Conservation (phyloP, 2,113 vertebrate genomes). For the Hyaena hyaena region DNA sequence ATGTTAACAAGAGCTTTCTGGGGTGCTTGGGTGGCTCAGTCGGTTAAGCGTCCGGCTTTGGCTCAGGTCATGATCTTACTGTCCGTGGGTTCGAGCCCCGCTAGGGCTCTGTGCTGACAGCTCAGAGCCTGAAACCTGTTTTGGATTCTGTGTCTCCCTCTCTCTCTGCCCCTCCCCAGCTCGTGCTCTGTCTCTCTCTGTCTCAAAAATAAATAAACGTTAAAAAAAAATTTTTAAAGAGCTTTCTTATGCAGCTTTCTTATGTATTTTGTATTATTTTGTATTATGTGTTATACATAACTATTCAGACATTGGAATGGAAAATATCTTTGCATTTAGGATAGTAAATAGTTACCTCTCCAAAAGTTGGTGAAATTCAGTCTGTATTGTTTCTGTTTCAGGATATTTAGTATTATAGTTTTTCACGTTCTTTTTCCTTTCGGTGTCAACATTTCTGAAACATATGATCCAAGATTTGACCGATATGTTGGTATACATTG, state of each 20-base stretch:
- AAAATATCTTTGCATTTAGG: background rate
- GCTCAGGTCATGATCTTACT: too few species aligned
- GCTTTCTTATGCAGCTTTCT: background rate
- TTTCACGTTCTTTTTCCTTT: conserved; percentile 61
- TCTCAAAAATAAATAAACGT: too few species aligned
- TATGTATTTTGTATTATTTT: background rate
- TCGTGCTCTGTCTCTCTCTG: too few species aligned
- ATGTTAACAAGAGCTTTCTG: background rate
- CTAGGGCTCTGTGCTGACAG: too few species aligned
- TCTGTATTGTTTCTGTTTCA: conserved; percentile 62
- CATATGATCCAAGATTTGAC: conserved; percentile 58
- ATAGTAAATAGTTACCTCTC: conserved; percentile 80
- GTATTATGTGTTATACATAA: background rate
- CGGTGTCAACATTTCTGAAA: conserved; percentile 69
- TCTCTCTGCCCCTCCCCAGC: too few species aligned
- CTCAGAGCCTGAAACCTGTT: too few species aligned
- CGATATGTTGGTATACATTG: background rate
- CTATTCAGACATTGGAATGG: background rate
- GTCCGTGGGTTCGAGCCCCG: too few species aligned
- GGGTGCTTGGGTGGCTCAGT: too few species aligned
- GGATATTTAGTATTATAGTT: conserved; percentile 15
- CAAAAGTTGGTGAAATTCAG: conserved; percentile 80
- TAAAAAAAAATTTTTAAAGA: background rate
- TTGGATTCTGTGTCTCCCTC: too few species aligned
- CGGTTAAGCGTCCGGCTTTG: too few species aligned